Evolutionary conservation across 2,888 invertebrate species (phyloP), one percentile per base, ranked within the genome.

Genomic region (Lagria hirta): DNA sequence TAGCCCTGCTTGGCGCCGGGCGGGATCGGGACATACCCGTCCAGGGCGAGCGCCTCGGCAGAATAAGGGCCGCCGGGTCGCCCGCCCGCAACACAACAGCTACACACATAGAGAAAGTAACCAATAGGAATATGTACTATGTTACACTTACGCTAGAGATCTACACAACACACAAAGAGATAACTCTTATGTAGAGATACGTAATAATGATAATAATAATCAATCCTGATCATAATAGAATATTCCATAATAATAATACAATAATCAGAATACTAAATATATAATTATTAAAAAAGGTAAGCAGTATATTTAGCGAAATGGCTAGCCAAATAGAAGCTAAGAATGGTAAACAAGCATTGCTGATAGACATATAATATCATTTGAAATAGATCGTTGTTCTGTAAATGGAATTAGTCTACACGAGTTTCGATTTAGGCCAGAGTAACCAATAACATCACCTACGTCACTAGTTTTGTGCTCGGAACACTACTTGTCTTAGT

Each of bases 101-200:
- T 70, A 71, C 71, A 66, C 65, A 71, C 67, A 67, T 66, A 69
- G 69, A 70, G 68, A 71, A 71, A 69, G 62, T 65, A 71, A 71
- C 66, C 66, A 67, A 70, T 70, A 66, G 67, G 68, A 71, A 70
- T 70, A 70, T 68, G 66, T 68, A 64, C 61, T 64, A 65, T 67
- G 53, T 62, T 68, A 67, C 67, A 69, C 66, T 68, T 68, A 70
- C 60, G 58, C 69, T 70, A 70, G 62, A 69, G 67, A 68, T 68
- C 71, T 72, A 72, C 70, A 71, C 71, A 71, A 71, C 69, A 72
- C 72, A 71, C 71, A 72, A 71, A 72, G 71, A 70, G 67, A 64
- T 65, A 70, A 69, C 64, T 61, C 65, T 67, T 69, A 65, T 64
- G 65, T 67, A 68, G 65, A 68, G 59, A 63, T 58, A 61, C 52